Evolutionary conservation across 2,888 invertebrate species (phyloP).

Genomic region (Listrodromus nycthemerus): DNA sequence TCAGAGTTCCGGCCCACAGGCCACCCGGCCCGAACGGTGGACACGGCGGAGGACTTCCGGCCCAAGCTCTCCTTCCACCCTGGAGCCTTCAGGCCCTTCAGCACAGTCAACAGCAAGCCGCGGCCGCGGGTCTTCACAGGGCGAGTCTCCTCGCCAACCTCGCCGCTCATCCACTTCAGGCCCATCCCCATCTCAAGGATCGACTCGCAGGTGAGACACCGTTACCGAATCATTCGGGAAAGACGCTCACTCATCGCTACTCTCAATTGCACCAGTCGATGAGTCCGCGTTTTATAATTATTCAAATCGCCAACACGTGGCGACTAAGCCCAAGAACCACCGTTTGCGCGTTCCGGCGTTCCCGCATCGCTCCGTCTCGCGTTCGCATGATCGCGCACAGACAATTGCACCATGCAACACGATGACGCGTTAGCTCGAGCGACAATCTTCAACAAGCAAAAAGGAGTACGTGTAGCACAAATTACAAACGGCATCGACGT

Average conservation of each 20-base stretch:
- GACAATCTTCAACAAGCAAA: not conserved
- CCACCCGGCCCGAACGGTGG: slow-evolving; percentile 86
- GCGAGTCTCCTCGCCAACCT: slow-evolving; percentile 83
- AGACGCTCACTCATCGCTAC: not conserved
- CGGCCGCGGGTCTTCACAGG: slow-evolving; percentile 81
- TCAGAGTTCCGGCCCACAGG: slow-evolving; percentile 93
- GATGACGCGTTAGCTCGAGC: not conserved
- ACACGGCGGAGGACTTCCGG: slow-evolving; percentile 72
- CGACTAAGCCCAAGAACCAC: not conserved
- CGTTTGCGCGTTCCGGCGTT: not conserved
- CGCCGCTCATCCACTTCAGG: slow-evolving; percentile 82
- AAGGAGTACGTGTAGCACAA: no score
- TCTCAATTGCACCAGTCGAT: not conserved
- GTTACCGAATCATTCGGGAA: slow-evolving; percentile 22
- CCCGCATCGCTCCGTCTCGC: not conserved
- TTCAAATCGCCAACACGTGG: slow-evolving; percentile 7
- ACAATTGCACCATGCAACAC: not conserved
- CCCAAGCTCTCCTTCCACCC: slow-evolving; percentile 78
- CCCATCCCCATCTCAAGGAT: slow-evolving; percentile 83
- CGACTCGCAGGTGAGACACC: slow-evolving; percentile 80
- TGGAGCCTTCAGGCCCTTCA: slow-evolving; percentile 82
- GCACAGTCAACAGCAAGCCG: slow-evolving; percentile 81
- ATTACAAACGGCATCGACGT: no score
- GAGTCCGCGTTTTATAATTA: not conserved
- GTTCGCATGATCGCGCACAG: not conserved